A percentile compares a stretch with the other conserved stretches of the same genome.
These are phyloP conservation scores for Aegithalos caudatus DNA, from an alignment of 2,113 vertebrate genomes.

Conservation along the genomic window DNA sequence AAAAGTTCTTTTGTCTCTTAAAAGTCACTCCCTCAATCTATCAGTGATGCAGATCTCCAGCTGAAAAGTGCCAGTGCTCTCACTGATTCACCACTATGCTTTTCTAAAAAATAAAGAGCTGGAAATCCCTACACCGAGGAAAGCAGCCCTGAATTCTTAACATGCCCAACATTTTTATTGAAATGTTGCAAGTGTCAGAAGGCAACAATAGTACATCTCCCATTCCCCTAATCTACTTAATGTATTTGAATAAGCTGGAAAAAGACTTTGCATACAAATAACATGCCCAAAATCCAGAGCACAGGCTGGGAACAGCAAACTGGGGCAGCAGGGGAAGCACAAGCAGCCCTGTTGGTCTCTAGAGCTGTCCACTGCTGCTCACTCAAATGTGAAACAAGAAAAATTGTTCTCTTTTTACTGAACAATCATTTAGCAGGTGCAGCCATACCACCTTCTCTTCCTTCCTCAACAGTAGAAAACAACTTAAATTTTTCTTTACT, in stretches of 20 bases:
- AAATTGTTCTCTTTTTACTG: neutral
- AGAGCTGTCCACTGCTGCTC: neutral
- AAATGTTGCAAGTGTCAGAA: neutral
- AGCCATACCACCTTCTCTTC: neutral
- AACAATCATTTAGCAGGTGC: neutral
- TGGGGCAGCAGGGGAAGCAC: neutral
- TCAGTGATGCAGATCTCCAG: neutral
- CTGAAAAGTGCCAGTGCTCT: neutral
- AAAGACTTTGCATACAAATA: neutral
- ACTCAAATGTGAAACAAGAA: neutral
- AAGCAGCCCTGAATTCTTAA: neutral
- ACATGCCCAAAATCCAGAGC: neutral
- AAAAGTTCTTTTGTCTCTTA: neutral
- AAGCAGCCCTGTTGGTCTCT: neutral
- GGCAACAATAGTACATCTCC: neutral
- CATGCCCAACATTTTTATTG: fast-evolving
- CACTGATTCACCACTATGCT: fast-evolving
- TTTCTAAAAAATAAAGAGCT: neutral
- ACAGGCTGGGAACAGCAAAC: neutral
- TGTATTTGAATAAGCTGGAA: neutral
- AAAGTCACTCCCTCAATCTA: neutral
- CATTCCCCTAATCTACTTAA: neutral
- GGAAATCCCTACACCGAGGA: neutral
- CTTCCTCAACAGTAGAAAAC: neutral
- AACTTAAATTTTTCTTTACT: neutral